Evolutionary conservation across 2,888 invertebrate species (phyloP).

Genomic region (Oligia fasciuncula): DNA sequence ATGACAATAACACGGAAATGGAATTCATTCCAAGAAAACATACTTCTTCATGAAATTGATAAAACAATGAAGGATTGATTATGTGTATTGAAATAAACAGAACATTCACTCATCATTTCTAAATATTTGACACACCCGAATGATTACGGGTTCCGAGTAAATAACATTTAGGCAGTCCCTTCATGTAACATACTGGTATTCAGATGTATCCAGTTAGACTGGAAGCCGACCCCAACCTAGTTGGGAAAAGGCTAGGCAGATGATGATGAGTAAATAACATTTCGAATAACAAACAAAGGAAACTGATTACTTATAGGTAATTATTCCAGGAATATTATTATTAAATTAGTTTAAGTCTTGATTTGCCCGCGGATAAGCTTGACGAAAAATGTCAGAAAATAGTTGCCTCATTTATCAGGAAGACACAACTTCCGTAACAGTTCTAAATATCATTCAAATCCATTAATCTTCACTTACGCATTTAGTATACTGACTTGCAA

Average conservation of each 20-base stretch:
- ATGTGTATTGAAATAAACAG: slow-evolving; percentile 45
- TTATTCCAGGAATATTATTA: slow-evolving; percentile 11
- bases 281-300: slow-evolving; percentile 26
- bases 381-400: slow-evolving; percentile 16
- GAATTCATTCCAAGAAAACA: slow-evolving; percentile 46
- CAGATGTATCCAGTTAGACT: too few species aligned
- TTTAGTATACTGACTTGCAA: background rate
- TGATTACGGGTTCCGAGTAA: slow-evolving; percentile 29
- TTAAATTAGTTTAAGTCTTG: slow-evolving; percentile 5
- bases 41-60: slow-evolving; percentile 36
- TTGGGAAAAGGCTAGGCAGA: too few species aligned
- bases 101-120: slow-evolving; percentile 29
- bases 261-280: slow-evolving; percentile 25
- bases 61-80: slow-evolving; percentile 49
- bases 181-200: too few species aligned
- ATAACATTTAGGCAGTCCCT: slow-evolving; percentile 9
- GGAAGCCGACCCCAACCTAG: too few species aligned
- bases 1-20: slow-evolving; percentile 47
- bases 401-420: background rate
- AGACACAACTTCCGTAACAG: slow-evolving; percentile 8
- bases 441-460: background rate
- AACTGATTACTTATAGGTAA: background rate
- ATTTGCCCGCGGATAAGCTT: background rate
- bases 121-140: slow-evolving; percentile 38
- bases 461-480: background rate